These are phyloP conservation scores for Unio delphinus DNA, from an alignment of 2,888 invertebrate genomes.

Conservation along the genomic window DNA sequence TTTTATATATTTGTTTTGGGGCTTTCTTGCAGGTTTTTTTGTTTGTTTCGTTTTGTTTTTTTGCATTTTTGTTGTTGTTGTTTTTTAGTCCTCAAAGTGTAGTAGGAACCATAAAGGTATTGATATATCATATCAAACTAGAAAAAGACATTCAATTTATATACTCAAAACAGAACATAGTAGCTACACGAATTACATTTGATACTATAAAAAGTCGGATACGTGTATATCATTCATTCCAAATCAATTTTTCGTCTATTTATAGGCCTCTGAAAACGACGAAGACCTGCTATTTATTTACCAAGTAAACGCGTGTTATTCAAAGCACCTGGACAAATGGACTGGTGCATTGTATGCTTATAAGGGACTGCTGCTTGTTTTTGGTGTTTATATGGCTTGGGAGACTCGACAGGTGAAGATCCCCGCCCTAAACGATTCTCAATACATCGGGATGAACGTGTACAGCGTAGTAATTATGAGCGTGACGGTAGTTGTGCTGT, in stretches of 20 bases:
- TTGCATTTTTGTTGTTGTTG: no score
- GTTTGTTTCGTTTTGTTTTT: no score
- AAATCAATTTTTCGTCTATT: background rate
- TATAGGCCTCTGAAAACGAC: constrained; percentile 59
- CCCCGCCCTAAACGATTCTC: constrained; percentile 91
- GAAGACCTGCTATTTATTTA: constrained; percentile 66
- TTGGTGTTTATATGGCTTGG: constrained; percentile 97
- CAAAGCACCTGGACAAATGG: constrained; percentile 90
- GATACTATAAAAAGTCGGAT: no score
- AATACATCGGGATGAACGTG: constrained; percentile 91
- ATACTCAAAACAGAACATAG: no score
- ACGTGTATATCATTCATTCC: background rate
- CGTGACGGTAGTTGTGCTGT: constrained; percentile 87
- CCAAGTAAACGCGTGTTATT: constrained; percentile 90
- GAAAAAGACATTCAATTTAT: no score
- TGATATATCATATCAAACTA: no score
- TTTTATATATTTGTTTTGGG: no score
- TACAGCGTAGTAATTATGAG: constrained; percentile 92
- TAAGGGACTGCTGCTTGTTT: constrained; percentile 88
- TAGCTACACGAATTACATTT: no score
- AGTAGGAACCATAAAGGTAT: no score
- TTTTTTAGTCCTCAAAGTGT: no score
- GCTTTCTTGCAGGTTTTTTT: no score
- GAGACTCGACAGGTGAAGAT: constrained; percentile 88
- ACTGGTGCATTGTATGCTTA: constrained; percentile 91